These are phyloP conservation scores for Chondrilla cf. caribensis DNA, from an alignment of 37 sponge, comb jelly and placozoan species.

Conservation along the genomic window DNA sequence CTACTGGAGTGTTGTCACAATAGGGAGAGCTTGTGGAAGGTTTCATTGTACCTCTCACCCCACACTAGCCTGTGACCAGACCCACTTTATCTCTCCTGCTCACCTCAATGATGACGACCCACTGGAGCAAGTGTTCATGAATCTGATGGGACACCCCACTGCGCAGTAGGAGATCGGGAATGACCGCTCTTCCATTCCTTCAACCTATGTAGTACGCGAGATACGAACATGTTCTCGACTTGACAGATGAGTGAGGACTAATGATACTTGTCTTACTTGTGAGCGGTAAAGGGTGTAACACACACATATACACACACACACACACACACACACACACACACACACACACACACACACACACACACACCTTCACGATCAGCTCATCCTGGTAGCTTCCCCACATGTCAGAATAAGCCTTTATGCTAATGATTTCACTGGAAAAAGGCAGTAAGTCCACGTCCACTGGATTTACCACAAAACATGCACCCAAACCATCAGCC, in stretches of 20 bases:
- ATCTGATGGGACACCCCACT: conserved; percentile 60
- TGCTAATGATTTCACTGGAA: conserved; percentile 34
- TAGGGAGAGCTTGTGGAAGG: too few species aligned
- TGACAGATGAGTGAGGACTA: background rate
- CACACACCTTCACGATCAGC: conserved; percentile 23
- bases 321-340: conserved; percentile 20
- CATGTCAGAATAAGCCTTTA: conserved; percentile 78
- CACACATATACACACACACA: background rate
- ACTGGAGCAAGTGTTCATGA: conserved; percentile 54
- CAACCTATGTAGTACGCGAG: conserved; percentile 33
- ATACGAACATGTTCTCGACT: background rate
- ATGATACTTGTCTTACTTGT: background rate
- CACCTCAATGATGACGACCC: conserved; percentile 45
- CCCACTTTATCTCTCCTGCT: background rate
- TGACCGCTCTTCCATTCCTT: conserved; percentile 31
- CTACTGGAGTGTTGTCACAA: too few species aligned
- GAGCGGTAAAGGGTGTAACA: too few species aligned
- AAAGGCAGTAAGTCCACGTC: conserved; percentile 43
- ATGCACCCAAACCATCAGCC: conserved; percentile 61
- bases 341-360: background rate
- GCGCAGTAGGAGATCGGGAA: conserved; percentile 48
- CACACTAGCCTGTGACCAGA: background rate
- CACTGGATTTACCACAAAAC: conserved; percentile 63
- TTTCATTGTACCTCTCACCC: too few species aligned
- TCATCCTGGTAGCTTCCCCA: conserved; percentile 82